These are phyloP conservation scores for Drosophila mayri DNA, from an alignment of 1,140 invertebrate species.

Conservation along the genomic window DNA sequence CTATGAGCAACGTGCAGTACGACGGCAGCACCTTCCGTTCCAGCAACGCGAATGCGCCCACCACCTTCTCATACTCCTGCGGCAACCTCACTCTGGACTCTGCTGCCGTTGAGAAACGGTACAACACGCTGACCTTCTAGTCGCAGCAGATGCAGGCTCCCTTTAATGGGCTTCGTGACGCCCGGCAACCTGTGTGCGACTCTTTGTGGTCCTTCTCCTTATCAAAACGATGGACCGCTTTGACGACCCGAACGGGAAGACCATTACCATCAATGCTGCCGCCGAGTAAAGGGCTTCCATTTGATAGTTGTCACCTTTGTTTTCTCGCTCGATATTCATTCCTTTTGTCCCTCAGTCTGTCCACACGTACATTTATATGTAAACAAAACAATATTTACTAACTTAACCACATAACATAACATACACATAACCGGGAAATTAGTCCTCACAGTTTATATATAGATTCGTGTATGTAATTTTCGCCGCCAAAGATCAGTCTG, in stretches of 20 bases:
- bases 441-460: conserved; percentile 67
- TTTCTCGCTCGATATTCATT: conserved; percentile 70
- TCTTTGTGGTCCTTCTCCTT: conserved; percentile 93
- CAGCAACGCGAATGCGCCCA: conserved; percentile 62
- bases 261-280: conserved; percentile 91
- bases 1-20: conserved; percentile 59
- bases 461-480: conserved; percentile 51
- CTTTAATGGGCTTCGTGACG: conserved; percentile 91
- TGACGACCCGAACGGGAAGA: conserved; percentile 99
- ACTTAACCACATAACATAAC: conserved; percentile 24
- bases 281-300: conserved; percentile 87
- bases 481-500: conserved; percentile 45
- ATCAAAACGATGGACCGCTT: conserved; percentile 99
- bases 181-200: conserved; percentile 95
- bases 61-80: conserved; percentile 77
- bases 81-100: conserved; percentile 64
- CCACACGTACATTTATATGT: conserved; percentile 40
- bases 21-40: conserved; percentile 27
- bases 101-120: neutral
- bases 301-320: conserved; percentile 15
- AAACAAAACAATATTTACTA: conserved; percentile 55
- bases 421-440: conserved; percentile 61
- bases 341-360: conserved; percentile 61
- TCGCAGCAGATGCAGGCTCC: conserved; percentile 79
- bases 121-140: conserved; percentile 54